These are phyloP conservation scores for Actinostola sp. DNA, from an alignment of 92 coral and sea anemone species.

Conservation along the genomic window DNA sequence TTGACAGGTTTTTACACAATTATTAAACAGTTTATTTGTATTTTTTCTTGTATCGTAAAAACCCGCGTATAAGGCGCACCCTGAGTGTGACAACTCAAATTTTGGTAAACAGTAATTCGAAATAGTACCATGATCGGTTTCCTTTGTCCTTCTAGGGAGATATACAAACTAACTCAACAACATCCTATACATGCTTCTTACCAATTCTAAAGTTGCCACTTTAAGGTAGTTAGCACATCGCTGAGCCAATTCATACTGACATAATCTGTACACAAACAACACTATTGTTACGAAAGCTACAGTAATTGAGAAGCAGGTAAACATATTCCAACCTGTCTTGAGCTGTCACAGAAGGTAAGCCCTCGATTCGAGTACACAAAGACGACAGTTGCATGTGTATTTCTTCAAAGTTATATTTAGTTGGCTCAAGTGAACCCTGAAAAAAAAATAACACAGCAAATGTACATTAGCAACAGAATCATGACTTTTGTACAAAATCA, in stretches of 20 bases:
- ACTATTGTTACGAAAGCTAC: constrained; percentile 1
- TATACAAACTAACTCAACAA: not conserved
- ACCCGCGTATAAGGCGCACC: too few relatives aligned
- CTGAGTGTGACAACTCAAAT: too few relatives aligned
- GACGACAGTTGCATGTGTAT: constrained; percentile 83
- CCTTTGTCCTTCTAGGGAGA: too few relatives aligned
- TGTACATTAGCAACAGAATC: not conserved
- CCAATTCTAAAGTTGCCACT: constrained; percentile 91
- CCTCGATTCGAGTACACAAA: constrained; percentile 78
- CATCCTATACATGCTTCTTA: constrained; percentile 25
- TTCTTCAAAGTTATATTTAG: constrained; percentile 82
- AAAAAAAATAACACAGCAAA: not conserved
- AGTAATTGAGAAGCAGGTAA: not conserved
- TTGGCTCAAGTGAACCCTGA: constrained; percentile 75
- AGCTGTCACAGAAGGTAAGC: constrained; percentile 76
- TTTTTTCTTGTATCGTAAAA: too few relatives aligned
- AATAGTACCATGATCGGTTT: too few relatives aligned
- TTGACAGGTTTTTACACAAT: too few relatives aligned
- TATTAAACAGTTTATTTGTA: too few relatives aligned
- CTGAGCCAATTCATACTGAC: constrained; percentile 96
- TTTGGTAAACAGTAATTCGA: too few relatives aligned
- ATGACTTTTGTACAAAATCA: not conserved
- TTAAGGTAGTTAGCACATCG: constrained; percentile 95
- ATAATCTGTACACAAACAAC: constrained; percentile 58
- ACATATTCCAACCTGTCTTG: constrained; percentile 69